phyloP scores from a whole-genome alignment of 2,113 vertebrate genomes.

The Strigops habroptila region DNA sequence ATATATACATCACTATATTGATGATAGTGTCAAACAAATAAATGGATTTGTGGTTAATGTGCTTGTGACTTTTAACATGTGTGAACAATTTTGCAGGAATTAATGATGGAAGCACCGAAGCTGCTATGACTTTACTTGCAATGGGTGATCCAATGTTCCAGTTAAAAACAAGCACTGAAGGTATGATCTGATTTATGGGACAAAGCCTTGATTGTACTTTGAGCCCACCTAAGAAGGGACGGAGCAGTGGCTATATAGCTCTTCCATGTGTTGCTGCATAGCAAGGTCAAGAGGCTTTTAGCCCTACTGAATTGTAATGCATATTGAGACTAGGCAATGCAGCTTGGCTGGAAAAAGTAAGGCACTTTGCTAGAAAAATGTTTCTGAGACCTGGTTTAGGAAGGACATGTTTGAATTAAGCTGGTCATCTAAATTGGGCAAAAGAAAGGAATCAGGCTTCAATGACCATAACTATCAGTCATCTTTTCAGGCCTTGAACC shows the following conservation, averaged over 20 bases:
- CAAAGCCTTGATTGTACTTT: background rate
- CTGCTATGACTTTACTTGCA: conserved; percentile 89
- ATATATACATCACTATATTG: accelerated
- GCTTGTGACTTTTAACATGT: background rate
- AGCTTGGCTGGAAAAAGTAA: background rate
- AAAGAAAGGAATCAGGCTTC: background rate
- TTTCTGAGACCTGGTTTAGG: background rate
- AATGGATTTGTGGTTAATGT: background rate
- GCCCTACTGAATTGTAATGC: background rate
- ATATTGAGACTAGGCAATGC: background rate
- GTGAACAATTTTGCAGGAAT: conserved; percentile 61
- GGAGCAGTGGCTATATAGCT: background rate
- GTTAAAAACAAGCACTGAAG: conserved; percentile 56
- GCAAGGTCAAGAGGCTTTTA: background rate
- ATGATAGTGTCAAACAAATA: background rate
- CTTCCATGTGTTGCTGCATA: background rate
- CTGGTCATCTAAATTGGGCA: background rate
- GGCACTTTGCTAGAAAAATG: background rate
- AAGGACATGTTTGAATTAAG: background rate
- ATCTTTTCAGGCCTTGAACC: background rate
- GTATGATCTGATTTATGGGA: conserved; percentile 48
- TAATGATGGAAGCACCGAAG: conserved; percentile 85
- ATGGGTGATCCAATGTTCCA: conserved; percentile 80
- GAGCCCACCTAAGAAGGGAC: background rate
- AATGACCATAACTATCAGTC: background rate